A percentile compares a stretch with the other conserved stretches of the same genome.
Conservation (phyloP, 2,113 vertebrate genomes). For the Calcarius ornatus region DNA sequence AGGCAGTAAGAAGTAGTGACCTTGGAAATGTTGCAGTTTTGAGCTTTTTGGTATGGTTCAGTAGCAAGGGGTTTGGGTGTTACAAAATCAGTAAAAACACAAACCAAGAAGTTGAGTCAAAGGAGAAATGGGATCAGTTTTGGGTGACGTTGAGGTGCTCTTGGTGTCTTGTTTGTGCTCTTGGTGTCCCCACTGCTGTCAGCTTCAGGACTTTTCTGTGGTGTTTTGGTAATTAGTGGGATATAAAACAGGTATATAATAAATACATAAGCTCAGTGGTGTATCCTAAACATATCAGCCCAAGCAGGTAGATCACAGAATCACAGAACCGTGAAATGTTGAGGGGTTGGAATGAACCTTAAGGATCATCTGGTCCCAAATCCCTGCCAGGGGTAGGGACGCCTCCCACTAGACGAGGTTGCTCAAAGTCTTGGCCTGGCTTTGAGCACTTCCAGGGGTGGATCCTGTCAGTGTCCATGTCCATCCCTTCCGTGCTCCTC, state of each 20-base stretch:
- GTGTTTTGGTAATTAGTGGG: background rate
- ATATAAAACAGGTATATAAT: background rate
- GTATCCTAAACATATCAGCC: background rate
- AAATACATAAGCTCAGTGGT: background rate
- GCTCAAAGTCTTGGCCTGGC: no score
- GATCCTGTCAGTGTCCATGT: background rate
- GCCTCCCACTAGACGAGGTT: background rate
- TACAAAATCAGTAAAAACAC: background rate
- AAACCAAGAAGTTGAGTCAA: background rate
- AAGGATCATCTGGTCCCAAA: background rate
- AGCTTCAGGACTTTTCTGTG: background rate
- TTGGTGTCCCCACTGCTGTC: background rate
- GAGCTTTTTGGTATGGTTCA: background rate
- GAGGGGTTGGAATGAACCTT: no score
- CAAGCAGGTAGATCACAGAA: background rate
- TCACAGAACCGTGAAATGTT: fast-evolving
- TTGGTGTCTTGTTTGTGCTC: background rate
- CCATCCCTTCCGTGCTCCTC: background rate
- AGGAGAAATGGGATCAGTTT: background rate
- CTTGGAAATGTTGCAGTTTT: background rate
- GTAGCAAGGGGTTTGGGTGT: no score
- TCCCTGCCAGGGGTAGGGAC: background rate
- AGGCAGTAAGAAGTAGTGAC: background rate
- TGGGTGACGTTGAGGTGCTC: background rate
- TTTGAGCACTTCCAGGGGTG: background rate